Base-by-base conservation (phyloP, 2,797 vertebrate genomes). In the Heteromormyrus szaboi region DNA sequence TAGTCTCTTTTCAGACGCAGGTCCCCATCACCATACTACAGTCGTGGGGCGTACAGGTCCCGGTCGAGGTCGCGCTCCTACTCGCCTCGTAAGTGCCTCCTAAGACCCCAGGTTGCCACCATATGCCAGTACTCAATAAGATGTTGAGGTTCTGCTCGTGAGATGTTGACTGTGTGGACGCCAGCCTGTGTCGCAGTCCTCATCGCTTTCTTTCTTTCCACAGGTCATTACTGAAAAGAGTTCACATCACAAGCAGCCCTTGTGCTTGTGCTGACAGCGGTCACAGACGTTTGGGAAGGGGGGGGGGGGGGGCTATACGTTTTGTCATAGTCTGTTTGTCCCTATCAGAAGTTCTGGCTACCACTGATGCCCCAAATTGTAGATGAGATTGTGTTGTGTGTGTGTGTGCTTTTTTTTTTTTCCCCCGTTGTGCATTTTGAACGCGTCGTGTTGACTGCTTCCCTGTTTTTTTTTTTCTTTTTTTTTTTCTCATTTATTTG, bases 21-120 rank as follows among this genome's bases (percentile, higher is more conserved):
- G 88, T 99, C 98, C 65, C 98, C 98, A 0, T 99, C 98, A 89
- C 98, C 98, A 0, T 98, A 99, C 89, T 99, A 98, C 92, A 97
- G 97, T 93, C 96, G 97, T 81, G 96, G 97, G 41, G 95, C 97
- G 2, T 99, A 99, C 94, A 97, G 98, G 87, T 99, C 98, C 90
- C 96, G 97, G 0, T 99, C 98, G 88, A 96, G 98, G 88, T 99
- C 98, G 85, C 96, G 97, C 0, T 99, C 98, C 41, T 99, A 99
- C 90, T 98, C 98, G 46, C 98, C 98, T 91, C 97, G 98, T 99
- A 96, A 97, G 98, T 95, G 7, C 79, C 7, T 9, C 48, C 50
- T n/a, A 7, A 11, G 4, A 5, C 17, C 5, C 44, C n/a, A 12
- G 48, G n/a, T 48, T 25, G 81, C 46, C 22, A 29, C 14, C 25